A percentile compares a stretch with the other conserved stretches of the same genome.
Conservation (phyloP, 2,113 vertebrate species). For the Gymnarchus niloticus region DNA sequence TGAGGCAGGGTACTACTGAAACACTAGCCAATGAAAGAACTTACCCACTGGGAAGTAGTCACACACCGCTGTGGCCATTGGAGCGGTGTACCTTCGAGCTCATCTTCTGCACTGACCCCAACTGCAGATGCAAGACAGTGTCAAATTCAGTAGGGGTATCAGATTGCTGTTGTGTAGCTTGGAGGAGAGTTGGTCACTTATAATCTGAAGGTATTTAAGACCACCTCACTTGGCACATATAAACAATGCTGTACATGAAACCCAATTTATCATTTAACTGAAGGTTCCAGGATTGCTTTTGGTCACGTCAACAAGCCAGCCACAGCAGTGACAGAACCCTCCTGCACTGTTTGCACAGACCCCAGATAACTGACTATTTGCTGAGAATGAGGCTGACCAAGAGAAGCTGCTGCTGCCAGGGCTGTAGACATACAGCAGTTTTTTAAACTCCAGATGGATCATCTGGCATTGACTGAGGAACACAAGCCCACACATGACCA, state of each 20-base stretch:
- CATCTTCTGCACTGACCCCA: conserved; percentile 71
- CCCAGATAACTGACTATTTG: not conserved
- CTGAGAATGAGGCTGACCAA: not conserved
- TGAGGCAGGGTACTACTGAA: not conserved
- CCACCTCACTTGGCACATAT: not conserved
- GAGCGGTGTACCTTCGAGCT: conserved; percentile 67
- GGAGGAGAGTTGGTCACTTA: not conserved
- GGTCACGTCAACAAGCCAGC: too few species aligned
- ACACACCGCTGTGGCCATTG: conserved; percentile 37
- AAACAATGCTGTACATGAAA: not conserved
- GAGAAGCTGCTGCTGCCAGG: not conserved
- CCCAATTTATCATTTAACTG: not conserved
- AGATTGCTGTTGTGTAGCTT: not conserved
- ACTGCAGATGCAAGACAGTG: conserved; percentile 45
- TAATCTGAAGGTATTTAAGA: not conserved
- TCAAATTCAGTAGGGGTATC: not conserved
- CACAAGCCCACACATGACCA: not conserved
- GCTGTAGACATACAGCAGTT: not conserved
- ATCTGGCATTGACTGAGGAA: not conserved
- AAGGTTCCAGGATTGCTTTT: not conserved
- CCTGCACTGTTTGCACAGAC: not conserved
- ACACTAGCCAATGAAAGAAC: not conserved
- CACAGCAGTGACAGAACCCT: not conserved
- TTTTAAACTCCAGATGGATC: not conserved
- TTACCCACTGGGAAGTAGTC: conserved; percentile 30